Evolutionary conservation across 1,140 invertebrate species (phyloP).

Genomic region (Brachionus rubens): DNA sequence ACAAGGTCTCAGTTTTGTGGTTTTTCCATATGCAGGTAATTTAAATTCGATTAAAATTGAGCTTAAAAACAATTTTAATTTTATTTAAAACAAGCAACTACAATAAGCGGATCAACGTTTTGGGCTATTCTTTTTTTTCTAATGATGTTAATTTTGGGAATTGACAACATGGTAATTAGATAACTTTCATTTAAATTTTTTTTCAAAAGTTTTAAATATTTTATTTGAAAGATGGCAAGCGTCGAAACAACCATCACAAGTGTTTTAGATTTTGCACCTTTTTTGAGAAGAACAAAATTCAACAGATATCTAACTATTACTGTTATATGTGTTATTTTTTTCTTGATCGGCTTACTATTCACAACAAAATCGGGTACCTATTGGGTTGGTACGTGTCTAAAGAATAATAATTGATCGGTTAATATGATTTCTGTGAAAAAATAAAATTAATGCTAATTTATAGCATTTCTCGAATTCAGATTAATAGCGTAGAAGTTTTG

Average conservation of each 20-base stretch:
- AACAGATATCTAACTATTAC: slow-evolving; percentile 62
- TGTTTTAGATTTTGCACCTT: slow-evolving; percentile 69
- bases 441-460: too few species aligned
- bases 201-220: background rate
- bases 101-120: slow-evolving; percentile 27
- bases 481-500: too few species aligned
- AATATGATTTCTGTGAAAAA: background rate
- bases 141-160: slow-evolving; percentile 29
- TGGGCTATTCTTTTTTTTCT: slow-evolving; percentile 45
- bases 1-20: slow-evolving; percentile 89
- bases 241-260: slow-evolving; percentile 74
- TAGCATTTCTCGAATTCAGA: too few species aligned
- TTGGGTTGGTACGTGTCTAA: slow-evolving; percentile 29
- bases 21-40: slow-evolving; percentile 89
- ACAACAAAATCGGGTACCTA: slow-evolving; percentile 15
- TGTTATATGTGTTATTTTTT: slow-evolving; percentile 65
- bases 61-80: too few species aligned
- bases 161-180: slow-evolving; percentile 48
- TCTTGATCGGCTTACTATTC: slow-evolving; percentile 66
- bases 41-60: too few species aligned
- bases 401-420: too few species aligned
- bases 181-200: too few species aligned
- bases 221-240: slow-evolving; percentile 66
- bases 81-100: background rate
- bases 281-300: slow-evolving; percentile 61